These are phyloP conservation scores for Catharus minimus DNA, from an alignment of 2,113 vertebrate genomes.

Conservation along the genomic window DNA sequence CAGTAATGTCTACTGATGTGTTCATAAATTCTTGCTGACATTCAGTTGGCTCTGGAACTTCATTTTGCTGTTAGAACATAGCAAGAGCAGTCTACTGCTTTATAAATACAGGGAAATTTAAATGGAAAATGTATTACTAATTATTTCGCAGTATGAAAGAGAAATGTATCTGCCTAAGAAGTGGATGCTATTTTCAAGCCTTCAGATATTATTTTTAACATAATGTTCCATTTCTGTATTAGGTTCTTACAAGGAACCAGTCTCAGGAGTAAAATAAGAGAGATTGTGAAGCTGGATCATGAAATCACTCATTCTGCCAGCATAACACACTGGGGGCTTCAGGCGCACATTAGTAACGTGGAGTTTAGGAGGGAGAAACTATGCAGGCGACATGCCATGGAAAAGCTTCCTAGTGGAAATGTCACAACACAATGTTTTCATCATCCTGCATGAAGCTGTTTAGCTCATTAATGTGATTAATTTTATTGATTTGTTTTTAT, in stretches of 20 bases:
- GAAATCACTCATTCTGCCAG: not conserved
- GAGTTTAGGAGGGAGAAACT: not conserved
- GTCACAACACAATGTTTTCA: not conserved
- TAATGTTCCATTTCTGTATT: slow-evolving; percentile 26
- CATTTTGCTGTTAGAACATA: slow-evolving; percentile 28
- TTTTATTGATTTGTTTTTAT: not conserved
- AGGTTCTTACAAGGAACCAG: not conserved
- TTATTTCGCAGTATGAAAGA: slow-evolving; percentile 39
- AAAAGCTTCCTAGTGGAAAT: not conserved
- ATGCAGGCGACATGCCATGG: not conserved
- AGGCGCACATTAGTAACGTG: not conserved
- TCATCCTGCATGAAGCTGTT: not conserved
- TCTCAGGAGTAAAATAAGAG: not conserved
- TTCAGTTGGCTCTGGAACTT: slow-evolving; percentile 21
- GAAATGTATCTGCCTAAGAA: slow-evolving; percentile 38
- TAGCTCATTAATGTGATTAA: not conserved
- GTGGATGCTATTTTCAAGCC: slow-evolving; percentile 41
- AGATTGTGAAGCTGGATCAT: not conserved
- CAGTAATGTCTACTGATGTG: not conserved
- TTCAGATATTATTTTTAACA: not conserved
- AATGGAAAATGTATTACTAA: not conserved
- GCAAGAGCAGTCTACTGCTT: slow-evolving; percentile 17
- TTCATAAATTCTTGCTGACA: slow-evolving; percentile 26
- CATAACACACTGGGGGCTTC: not conserved
- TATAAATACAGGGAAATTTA: not conserved